Percentiles rank a stretch among this genome's conserved stretches.
phyloP scores from a whole-genome alignment of 2,888 invertebrate genomes.

The Phyllotreta cruciferae region DNA sequence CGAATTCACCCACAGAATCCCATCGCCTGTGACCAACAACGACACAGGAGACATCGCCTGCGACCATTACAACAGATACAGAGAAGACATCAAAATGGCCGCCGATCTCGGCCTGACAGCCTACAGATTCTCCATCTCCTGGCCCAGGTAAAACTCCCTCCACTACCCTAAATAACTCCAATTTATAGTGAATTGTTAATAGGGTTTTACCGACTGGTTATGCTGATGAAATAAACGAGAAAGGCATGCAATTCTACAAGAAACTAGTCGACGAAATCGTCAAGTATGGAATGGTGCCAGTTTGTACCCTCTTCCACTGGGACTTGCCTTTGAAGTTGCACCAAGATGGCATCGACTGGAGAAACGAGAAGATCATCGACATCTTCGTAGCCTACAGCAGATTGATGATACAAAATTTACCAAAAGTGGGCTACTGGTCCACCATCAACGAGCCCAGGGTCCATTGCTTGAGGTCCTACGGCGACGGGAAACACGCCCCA shows the following conservation, averaged over 20 bases:
- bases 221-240: conserved; percentile 70
- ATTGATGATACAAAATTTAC: conserved; percentile 59
- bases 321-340: conserved; percentile 44
- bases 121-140: conserved; percentile 70
- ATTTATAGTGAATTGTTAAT: no score
- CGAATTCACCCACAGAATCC: conserved; percentile 64
- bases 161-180: no score
- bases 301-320: conserved; percentile 69
- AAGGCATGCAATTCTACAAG: conserved; percentile 79
- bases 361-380: conserved; percentile 66
- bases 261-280: conserved; percentile 75
- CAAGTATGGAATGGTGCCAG: conserved; percentile 64
- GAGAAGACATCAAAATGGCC: conserved; percentile 66
- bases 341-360: conserved; percentile 68
- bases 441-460: conserved; percentile 70
- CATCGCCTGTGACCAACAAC: conserved; percentile 52
- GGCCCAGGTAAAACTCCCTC: conserved; percentile 61
- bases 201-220: conserved; percentile 76
- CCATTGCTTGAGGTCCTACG: conserved; percentile 60
- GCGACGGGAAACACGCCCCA: conserved; percentile 63
- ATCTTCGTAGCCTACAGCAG: conserved; percentile 67
- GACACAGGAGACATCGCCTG: conserved; percentile 71
- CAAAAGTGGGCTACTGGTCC: conserved; percentile 66
- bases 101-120: conserved; percentile 63
- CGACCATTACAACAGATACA: conserved; percentile 69